Conservation (phyloP, 2,888 invertebrate species). For the Dichetophora obliterata region DNA sequence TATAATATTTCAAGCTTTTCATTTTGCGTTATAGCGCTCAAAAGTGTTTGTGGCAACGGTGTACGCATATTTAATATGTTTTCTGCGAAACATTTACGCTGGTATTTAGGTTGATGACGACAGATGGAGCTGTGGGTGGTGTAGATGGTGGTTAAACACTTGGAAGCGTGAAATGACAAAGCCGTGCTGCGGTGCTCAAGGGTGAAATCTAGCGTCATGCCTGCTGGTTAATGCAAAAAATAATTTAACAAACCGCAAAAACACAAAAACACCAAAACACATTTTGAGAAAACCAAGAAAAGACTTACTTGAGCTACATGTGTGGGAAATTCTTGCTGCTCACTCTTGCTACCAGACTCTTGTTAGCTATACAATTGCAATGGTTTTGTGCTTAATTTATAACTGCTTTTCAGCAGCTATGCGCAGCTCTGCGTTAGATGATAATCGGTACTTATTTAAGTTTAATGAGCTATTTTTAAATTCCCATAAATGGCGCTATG, state of each 20-base stretch:
- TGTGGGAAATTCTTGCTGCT: no score
- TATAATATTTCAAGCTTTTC: no score
- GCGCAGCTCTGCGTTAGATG: no score
- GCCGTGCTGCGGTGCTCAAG: background rate
- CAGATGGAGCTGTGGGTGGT: background rate
- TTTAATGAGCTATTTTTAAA: slow-evolving; percentile 66
- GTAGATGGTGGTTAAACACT: background rate
- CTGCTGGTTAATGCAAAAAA: slow-evolving; percentile 1
- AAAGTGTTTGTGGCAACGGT: background rate
- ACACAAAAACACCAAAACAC: no score
- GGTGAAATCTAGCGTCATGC: background rate
- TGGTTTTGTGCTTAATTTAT: slow-evolving; percentile 5
- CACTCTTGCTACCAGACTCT: no score
- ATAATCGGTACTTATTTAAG: slow-evolving; percentile 54
- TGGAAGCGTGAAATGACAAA: slow-evolving; percentile 7
- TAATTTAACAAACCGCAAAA: background rate
- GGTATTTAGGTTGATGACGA: background rate
- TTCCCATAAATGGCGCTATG: slow-evolving; percentile 60
- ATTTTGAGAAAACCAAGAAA: no score
- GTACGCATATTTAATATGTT: background rate
- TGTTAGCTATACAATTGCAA: background rate
- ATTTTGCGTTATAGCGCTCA: no score
- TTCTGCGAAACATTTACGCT: background rate
- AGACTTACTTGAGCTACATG: no score
- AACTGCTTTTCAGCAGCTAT: no score